Evolutionary conservation across 2,113 vertebrate species (phyloP).

Genomic region (Clarias gariepinus): DNA sequence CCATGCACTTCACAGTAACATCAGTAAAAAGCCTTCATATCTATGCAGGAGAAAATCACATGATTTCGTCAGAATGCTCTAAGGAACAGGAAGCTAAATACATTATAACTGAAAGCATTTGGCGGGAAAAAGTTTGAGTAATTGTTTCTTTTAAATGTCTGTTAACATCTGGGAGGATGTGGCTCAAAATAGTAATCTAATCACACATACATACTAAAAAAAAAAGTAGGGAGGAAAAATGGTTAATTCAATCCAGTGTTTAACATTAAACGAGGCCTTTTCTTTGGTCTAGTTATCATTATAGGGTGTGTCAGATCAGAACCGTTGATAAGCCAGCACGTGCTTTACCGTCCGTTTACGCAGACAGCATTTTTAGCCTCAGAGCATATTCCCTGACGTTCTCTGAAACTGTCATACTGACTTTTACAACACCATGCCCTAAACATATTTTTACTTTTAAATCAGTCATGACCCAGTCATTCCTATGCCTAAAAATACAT

Average conservation of each 20-base stretch:
- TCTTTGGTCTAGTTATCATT: not conserved
- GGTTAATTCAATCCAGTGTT: not conserved
- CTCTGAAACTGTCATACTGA: not conserved
- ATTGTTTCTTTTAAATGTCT: too few species aligned
- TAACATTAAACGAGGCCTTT: not conserved
- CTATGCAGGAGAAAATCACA: not conserved
- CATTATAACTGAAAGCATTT: not conserved
- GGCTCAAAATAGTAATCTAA: too few species aligned
- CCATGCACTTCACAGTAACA: not conserved
- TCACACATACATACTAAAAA: not conserved
- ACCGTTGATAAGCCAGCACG: not conserved
- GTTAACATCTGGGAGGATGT: too few species aligned
- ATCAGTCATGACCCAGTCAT: not conserved
- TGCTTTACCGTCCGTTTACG: not conserved
- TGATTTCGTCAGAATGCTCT: not conserved
- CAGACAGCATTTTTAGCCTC: not conserved
- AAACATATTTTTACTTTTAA: not conserved
- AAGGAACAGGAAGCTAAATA: not conserved
- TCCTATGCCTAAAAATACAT: not conserved
- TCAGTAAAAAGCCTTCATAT: not conserved
- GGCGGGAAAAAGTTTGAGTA: not conserved
- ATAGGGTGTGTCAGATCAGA: not conserved
- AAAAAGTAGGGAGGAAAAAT: not conserved
- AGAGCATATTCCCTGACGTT: not conserved
- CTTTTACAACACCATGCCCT: not conserved